Percentiles rank a stretch among this genome's conserved stretches.
These are phyloP conservation scores for Nebria salina DNA, from an alignment of 2,888 invertebrate species.

Conservation along the genomic window DNA sequence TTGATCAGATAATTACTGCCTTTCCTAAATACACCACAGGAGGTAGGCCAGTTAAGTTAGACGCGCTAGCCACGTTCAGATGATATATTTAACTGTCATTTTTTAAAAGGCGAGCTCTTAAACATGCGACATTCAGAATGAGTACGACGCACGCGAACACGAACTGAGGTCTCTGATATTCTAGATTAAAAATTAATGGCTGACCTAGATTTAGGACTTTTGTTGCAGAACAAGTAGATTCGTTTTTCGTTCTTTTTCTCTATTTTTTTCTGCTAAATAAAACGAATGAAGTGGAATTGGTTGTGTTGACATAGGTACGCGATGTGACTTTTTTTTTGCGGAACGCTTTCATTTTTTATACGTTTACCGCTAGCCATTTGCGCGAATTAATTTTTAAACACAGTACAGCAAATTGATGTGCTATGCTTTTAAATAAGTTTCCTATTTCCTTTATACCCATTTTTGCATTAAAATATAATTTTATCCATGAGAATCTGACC, in stretches of 20 bases:
- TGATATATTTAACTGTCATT: constrained; percentile 46
- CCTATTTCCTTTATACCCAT: no score
- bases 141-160: constrained; percentile 28
- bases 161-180: constrained; percentile 37
- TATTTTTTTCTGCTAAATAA: neutral
- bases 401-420: no score
- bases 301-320: no score
- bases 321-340: no score
- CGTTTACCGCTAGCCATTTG: no score
- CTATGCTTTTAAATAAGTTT: no score
- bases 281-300: no score
- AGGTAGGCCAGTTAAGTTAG: neutral
- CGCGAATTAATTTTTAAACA: no score
- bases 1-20: constrained; percentile 8
- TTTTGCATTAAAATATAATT: no score
- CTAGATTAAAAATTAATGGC: constrained; percentile 45
- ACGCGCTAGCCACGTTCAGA: constrained; percentile 30
- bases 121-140: constrained; percentile 43
- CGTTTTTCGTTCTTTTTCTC: neutral
- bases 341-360: no score
- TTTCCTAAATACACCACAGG: constrained; percentile 11
- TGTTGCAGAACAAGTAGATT: constrained; percentile 15
- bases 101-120: constrained; percentile 39
- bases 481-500: no score
- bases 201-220: constrained; percentile 40